A percentile compares a stretch with the other conserved stretches of the same genome.
Conservation (phyloP, 2,113 vertebrate genomes). For the Pantherophis guttatus region DNA sequence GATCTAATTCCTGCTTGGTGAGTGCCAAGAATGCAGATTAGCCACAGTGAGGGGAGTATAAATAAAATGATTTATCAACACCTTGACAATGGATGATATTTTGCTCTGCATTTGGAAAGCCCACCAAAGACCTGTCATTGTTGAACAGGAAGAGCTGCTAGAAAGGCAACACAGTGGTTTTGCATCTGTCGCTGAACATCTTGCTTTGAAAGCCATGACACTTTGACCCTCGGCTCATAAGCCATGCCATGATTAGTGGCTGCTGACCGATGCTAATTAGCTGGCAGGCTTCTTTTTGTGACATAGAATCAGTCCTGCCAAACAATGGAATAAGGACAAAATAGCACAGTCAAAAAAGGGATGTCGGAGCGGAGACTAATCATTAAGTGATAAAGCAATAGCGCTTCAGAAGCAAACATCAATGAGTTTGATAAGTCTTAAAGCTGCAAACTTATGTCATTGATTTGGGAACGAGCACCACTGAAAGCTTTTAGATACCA, state of each 20-base stretch:
- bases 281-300: not conserved
- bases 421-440: not conserved
- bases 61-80: slow-evolving; percentile 58
- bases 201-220: not conserved
- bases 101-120: slow-evolving; percentile 37
- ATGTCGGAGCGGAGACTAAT: not conserved
- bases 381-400: not conserved
- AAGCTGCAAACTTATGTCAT: not conserved
- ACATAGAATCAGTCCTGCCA: not conserved
- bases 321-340: not conserved
- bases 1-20: slow-evolving; percentile 69
- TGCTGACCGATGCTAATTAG: not conserved
- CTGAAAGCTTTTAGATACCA: not conserved
- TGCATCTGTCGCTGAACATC: not conserved
- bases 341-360: not conserved
- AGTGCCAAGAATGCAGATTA: slow-evolving; percentile 68
- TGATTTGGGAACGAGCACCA: not conserved
- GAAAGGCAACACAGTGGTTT: not conserved
- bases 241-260: not conserved
- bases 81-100: slow-evolving; percentile 45
- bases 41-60: slow-evolving; percentile 58
- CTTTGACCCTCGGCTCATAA: not conserved
- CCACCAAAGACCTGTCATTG: slow-evolving; percentile 38
- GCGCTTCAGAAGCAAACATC: not conserved
- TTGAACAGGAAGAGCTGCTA: slow-evolving; percentile 10